Conservation (phyloP, 2,888 invertebrate species). For the Lasius fuliginosus region DNA sequence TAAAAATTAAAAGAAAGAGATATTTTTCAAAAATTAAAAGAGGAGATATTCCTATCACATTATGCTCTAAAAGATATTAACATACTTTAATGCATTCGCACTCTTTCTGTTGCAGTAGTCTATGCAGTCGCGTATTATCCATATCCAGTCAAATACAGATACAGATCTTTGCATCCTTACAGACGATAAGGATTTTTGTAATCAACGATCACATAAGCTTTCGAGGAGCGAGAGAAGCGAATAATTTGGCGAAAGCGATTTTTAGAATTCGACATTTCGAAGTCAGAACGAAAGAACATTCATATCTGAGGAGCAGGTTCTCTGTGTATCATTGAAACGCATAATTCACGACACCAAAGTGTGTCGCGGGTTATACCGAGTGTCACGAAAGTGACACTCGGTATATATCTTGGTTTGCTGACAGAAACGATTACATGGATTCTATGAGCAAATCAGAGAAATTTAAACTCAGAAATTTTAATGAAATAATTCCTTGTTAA, state of each 20-base stretch:
- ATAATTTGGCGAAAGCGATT: neutral
- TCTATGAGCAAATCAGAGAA: constrained; percentile 19
- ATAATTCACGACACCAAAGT: constrained; percentile 17
- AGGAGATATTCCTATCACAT: neutral
- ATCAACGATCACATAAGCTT: neutral
- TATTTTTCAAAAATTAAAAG: neutral
- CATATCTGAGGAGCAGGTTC: neutral
- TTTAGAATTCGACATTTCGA: constrained; percentile 4
- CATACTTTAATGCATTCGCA: constrained; percentile 2
- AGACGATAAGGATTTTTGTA: constrained; percentile 33
- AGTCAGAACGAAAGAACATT: neutral
- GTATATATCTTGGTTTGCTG: constrained; percentile 2
- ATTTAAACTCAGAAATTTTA: neutral
- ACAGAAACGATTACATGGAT: constrained; percentile 5
- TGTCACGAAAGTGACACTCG: neutral
- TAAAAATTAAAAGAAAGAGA: neutral
- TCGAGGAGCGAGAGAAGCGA: no score
- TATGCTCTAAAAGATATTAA: neutral
- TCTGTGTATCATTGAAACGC: neutral
- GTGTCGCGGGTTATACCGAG: constrained; percentile 1
- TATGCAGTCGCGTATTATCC: constrained; percentile 42
- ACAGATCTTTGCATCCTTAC: constrained; percentile 13
- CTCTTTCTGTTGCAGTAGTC: constrained; percentile 44
- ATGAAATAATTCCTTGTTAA: neutral
- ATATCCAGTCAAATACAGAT: constrained; percentile 24